A percentile compares a stretch with the other conserved stretches of the same genome.
Conservation (phyloP, 2,797 vertebrate species). For the Tenualosa ilisha region DNA sequence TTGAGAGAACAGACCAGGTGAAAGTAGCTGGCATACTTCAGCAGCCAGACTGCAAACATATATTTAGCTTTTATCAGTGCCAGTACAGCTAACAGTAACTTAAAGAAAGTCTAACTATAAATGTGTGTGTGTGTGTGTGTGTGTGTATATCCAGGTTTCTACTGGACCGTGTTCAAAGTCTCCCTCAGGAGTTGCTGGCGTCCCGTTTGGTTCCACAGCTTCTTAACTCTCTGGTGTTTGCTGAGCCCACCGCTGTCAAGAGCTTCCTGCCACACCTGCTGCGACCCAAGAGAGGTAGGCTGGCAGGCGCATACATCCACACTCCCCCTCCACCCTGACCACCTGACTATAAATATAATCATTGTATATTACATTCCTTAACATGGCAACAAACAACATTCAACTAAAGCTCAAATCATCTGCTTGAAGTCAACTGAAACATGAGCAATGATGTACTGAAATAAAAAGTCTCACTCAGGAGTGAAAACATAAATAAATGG, state of each 20-base stretch:
- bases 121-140: not conserved
- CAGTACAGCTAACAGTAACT: not conserved
- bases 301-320: not conserved
- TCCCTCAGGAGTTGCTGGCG: conserved; percentile 90
- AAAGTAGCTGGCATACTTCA: not conserved
- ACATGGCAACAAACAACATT: too few species aligned
- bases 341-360: not conserved
- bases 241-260: conserved; percentile 94
- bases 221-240: conserved; percentile 92
- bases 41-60: not conserved
- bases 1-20: not conserved
- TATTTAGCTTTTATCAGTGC: not conserved
- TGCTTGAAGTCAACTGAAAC: too few species aligned
- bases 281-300: conserved; percentile 89
- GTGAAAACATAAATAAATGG: too few species aligned
- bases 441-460: too few species aligned
- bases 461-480: too few species aligned
- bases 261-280: conserved; percentile 97
- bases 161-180: conserved; percentile 84
- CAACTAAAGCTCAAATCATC: too few species aligned
- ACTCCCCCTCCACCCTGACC: not conserved
- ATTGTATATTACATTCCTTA: too few species aligned
- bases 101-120: not conserved
- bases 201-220: conserved; percentile 88
- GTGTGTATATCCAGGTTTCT: conserved; percentile 80